These are phyloP conservation scores for Actenoides lindsayi DNA, from an alignment of 2,113 vertebrate species.

Conservation along the genomic window DNA sequence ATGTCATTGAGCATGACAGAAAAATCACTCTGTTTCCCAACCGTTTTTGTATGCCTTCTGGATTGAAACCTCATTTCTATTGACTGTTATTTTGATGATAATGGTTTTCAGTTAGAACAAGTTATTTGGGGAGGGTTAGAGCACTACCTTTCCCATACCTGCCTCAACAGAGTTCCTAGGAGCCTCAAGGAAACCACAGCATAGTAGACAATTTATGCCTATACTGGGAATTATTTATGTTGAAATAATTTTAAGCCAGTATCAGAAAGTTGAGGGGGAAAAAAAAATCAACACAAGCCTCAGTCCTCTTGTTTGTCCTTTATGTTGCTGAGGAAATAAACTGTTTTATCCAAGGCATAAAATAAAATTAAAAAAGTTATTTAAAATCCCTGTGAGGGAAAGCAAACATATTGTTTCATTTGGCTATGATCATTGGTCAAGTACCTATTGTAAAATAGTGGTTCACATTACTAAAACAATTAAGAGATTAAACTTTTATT, in stretches of 20 bases:
- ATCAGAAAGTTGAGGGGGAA: not conserved
- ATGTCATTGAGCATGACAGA: not conserved
- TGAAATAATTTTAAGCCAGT: not conserved
- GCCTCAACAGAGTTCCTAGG: not conserved
- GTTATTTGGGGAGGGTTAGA: not conserved
- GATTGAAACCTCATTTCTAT: not conserved
- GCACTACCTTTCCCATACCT: not conserved
- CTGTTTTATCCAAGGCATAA: not conserved
- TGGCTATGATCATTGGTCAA: not conserved
- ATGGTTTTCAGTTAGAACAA: not conserved
- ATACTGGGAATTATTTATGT: not conserved
- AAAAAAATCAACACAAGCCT: not conserved
- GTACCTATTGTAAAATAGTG: not conserved
- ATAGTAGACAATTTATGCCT: not conserved
- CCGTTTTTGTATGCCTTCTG: not conserved
- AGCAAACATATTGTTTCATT: not conserved
- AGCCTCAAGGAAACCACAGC: not conserved
- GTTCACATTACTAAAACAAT: constrained; percentile 42
- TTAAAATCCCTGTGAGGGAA: not conserved
- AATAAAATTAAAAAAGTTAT: constrained; percentile 19
- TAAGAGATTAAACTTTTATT: constrained; percentile 44
- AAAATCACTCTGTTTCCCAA: not conserved
- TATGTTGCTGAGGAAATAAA: not conserved
- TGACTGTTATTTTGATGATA: not conserved
- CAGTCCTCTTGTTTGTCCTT: not conserved